Conservation (phyloP, 1,140 invertebrate species). For the Anastrepha ludens region DNA sequence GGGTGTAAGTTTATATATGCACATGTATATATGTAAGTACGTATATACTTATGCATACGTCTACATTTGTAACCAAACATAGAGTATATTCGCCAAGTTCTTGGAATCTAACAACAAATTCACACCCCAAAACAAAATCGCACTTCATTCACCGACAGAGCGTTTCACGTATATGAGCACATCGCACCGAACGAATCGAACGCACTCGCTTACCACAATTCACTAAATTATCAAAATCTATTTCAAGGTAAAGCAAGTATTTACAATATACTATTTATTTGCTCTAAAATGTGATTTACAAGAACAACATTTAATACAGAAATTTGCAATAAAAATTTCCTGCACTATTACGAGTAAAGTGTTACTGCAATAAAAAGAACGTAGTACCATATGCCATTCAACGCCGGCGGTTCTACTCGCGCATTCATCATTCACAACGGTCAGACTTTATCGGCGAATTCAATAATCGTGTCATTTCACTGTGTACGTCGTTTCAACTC, state of each 20-base stretch:
- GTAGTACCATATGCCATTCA: not conserved
- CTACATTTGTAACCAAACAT: not conserved
- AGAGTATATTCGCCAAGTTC: constrained; percentile 59
- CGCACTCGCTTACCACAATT: not conserved
- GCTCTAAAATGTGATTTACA: no score
- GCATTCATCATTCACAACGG: not conserved
- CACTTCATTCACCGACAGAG: constrained; percentile 71
- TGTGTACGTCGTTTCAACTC: not conserved
- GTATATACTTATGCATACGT: not conserved
- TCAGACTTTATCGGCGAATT: not conserved
- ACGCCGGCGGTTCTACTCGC: not conserved
- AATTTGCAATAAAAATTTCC: not conserved
- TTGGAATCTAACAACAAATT: constrained; percentile 74
- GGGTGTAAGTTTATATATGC: no score
- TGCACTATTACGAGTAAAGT: not conserved
- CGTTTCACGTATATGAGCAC: constrained; percentile 68
- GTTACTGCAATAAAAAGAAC: not conserved
- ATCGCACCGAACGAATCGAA: not conserved
- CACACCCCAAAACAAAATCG: constrained; percentile 71
- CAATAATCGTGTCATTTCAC: not conserved
- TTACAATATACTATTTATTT: not conserved
- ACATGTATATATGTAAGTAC: not conserved
- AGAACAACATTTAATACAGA: not conserved
- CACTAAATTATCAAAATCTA: constrained; percentile 8
- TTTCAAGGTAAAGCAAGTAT: not conserved